Evolutionary conservation across 2,113 vertebrate species (phyloP).

Genomic region (Scomber scombrus): DNA sequence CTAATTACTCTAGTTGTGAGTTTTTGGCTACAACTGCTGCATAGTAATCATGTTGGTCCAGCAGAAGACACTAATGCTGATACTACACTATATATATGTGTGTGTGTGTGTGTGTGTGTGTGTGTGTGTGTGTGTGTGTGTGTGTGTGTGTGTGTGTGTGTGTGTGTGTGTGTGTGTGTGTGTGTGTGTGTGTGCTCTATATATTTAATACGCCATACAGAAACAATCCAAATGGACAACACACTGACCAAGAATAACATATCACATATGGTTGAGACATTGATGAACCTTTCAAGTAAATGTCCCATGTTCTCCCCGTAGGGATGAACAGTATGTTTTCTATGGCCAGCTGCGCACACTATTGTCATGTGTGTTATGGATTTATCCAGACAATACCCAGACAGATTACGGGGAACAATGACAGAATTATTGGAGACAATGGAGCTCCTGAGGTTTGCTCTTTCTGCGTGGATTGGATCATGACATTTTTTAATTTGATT

Average conservation of each 20-base stretch:
- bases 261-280: not conserved
- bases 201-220: not conserved
- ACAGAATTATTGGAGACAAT: conserved; percentile 71
- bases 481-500: conserved; percentile 65
- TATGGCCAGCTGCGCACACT: conserved; percentile 28
- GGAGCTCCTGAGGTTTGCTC: conserved; percentile 44
- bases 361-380: conserved; percentile 61
- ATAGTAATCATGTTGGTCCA: conserved; percentile 27
- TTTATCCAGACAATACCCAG: conserved; percentile 60
- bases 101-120: too few relatives aligned
- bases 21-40: conserved; percentile 46
- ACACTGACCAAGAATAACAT: not conserved
- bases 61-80: not conserved
- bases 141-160: too few relatives aligned
- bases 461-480: conserved; percentile 48
- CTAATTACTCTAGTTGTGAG: conserved; percentile 64
- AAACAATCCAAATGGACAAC: not conserved
- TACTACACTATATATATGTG: too few relatives aligned
- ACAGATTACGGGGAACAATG: conserved; percentile 68
- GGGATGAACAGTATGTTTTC: conserved; percentile 36
- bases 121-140: too few relatives aligned
- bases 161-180: too few relatives aligned
- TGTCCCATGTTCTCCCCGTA: conserved; percentile 17
- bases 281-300: conserved; percentile 28
- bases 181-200: not conserved